Percentiles rank a stretch among this genome's conserved stretches.
These are phyloP conservation scores for Donacobius atricapilla DNA, from an alignment of 2,113 vertebrate species.

Conservation along the genomic window DNA sequence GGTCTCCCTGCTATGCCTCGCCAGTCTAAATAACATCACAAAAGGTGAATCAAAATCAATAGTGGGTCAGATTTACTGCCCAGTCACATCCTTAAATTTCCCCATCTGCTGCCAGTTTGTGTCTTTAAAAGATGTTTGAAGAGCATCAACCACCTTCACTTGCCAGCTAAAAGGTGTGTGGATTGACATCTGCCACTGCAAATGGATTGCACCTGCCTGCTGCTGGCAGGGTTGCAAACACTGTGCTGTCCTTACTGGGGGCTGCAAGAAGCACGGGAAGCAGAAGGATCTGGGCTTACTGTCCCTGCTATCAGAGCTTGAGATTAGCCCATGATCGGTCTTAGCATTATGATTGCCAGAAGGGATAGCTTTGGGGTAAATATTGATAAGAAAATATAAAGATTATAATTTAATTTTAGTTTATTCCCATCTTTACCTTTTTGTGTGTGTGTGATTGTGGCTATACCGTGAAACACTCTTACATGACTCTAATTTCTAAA, in stretches of 20 bases:
- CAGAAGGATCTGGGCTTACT: neutral
- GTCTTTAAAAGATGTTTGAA: neutral
- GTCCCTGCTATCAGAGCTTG: neutral
- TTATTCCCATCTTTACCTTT: neutral
- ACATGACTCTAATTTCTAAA: slow-evolving; percentile 22
- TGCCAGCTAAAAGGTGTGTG: neutral
- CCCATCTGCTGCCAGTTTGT: neutral
- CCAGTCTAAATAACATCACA: neutral
- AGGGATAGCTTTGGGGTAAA: neutral
- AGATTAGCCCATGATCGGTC: neutral
- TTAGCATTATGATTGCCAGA: neutral
- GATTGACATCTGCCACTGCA: neutral
- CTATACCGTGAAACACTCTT: neutral
- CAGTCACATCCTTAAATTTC: neutral
- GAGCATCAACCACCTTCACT: neutral
- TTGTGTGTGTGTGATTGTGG: neutral
- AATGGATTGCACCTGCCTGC: neutral
- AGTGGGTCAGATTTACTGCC: neutral
- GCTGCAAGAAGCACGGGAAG: neutral
- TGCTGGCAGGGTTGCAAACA: fast-evolving
- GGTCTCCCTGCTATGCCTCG: neutral
- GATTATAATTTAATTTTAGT: slow-evolving; percentile 17
- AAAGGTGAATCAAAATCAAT: neutral
- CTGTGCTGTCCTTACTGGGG: neutral
- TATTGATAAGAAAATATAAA: slow-evolving; percentile 14